Evolutionary conservation across 2,113 vertebrate genomes (phyloP).

Genomic region (Uria aalge): DNA sequence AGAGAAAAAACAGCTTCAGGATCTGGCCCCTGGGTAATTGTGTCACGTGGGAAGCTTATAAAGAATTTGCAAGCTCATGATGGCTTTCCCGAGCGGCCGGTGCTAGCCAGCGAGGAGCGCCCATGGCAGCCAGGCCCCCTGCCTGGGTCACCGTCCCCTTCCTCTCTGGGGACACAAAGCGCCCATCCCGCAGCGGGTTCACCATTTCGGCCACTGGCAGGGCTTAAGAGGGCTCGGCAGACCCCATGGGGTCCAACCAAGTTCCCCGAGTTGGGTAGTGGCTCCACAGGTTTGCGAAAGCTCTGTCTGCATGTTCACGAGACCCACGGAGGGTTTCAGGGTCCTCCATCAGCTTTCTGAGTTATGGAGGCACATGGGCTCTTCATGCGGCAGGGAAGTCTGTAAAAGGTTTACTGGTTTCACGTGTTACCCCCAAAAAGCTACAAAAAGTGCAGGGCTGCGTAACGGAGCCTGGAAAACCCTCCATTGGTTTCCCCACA

Average conservation of each 20-base stretch:
- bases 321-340: neutral
- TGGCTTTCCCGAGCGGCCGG: neutral
- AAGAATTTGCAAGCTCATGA: neutral
- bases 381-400: neutral
- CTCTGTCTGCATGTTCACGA: neutral
- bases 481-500: fast-evolving
- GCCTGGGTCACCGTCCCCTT: neutral
- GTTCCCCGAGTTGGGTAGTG: fast-evolving
- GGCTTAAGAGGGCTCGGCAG: fast-evolving
- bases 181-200: neutral
- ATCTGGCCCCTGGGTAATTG: neutral
- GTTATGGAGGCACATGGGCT: fast-evolving
- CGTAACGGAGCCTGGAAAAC: neutral
- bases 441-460: neutral
- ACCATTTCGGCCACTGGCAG: neutral
- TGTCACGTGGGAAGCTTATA: neutral
- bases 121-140: neutral
- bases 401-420: neutral
- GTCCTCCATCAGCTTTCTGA: neutral
- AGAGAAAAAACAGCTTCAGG: slow-evolving; percentile 2
- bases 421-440: neutral
- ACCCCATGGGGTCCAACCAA: neutral
- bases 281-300: neutral
- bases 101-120: fast-evolving
- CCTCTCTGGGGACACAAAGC: neutral